These are phyloP conservation scores for Capra hircus DNA, from an alignment of 2,113 vertebrate species.

Conservation along the genomic window DNA sequence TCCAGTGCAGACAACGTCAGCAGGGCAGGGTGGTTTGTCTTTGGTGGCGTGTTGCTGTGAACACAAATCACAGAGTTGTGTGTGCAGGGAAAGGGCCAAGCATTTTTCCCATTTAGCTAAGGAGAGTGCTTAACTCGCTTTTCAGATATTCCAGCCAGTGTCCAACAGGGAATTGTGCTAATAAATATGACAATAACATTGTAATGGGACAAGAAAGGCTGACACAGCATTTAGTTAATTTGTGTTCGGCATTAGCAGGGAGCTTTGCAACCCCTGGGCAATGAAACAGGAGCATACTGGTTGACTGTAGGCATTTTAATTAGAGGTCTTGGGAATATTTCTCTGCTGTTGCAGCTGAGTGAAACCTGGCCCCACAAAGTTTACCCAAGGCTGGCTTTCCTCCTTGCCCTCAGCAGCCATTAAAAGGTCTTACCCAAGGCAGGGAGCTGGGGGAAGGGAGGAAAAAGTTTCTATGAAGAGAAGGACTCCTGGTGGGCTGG, in stretches of 20 bases:
- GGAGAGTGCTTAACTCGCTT: background rate
- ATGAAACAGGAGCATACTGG: background rate
- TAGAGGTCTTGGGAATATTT: conserved; percentile 4
- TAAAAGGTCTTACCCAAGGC: background rate
- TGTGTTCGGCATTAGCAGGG: background rate
- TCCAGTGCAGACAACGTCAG: background rate
- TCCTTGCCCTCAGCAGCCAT: background rate
- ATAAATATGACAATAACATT: background rate
- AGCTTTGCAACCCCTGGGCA: background rate
- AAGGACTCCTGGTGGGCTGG: background rate
- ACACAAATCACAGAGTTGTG: background rate
- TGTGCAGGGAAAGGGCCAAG: background rate
- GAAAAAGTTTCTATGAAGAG: background rate
- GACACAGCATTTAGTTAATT: conserved; percentile 8
- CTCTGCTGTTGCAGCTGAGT: background rate
- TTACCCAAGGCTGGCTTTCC: background rate
- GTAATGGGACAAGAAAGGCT: conserved; percentile 5
- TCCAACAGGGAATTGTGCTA: background rate
- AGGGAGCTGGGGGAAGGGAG: background rate
- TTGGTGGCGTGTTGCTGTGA: background rate
- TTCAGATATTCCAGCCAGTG: background rate
- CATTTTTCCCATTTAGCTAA: fast-evolving
- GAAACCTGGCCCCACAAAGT: background rate
- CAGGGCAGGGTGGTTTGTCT: background rate
- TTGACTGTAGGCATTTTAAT: conserved; percentile 3